Percentiles rank a stretch among this genome's conserved stretches.
Evolutionary conservation across 2,888 invertebrate genomes (phyloP).

Genomic region (Caenorhabditis drosophilae): DNA sequence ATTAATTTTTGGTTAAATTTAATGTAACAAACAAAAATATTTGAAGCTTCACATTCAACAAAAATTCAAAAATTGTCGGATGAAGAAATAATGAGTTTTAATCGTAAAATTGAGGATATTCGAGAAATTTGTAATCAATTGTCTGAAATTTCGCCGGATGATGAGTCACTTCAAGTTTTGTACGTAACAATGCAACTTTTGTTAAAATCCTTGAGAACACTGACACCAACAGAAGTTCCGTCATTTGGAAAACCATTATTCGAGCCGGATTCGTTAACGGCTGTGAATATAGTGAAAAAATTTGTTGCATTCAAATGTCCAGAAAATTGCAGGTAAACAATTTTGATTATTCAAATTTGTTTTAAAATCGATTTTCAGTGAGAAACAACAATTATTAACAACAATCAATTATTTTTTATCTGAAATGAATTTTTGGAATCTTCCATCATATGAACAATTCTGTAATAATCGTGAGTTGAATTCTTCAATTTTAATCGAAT

Average conservation of each 20-base stretch:
- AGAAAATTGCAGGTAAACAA: neutral
- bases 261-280: slow-evolving; percentile 16
- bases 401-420: slow-evolving; percentile 20
- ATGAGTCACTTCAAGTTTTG: slow-evolving; percentile 25
- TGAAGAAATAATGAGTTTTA: slow-evolving; percentile 15
- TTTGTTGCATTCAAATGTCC: neutral
- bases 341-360: too few relatives aligned
- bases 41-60: slow-evolving; percentile 22
- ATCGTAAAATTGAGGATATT: slow-evolving; percentile 16
- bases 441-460: slow-evolving; percentile 14
- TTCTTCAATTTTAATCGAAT: too few relatives aligned
- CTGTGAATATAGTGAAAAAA: neutral
- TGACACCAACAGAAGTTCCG: slow-evolving; percentile 15
- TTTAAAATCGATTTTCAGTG: too few relatives aligned
- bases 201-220: slow-evolving; percentile 23
- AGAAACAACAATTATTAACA: too few relatives aligned
- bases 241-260: slow-evolving; percentile 33
- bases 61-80: slow-evolving; percentile 8
- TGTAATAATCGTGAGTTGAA: too few relatives aligned
- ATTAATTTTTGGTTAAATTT: too few relatives aligned
- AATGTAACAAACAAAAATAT: too few relatives aligned
- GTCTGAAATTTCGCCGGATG: slow-evolving; percentile 8
- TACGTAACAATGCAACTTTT: slow-evolving; percentile 31
- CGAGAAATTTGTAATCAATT: slow-evolving; percentile 12
- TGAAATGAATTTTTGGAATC: slow-evolving; percentile 31